These are phyloP conservation scores for Suricata suricatta DNA, from an alignment of 2,113 vertebrate genomes.

Conservation along the genomic window DNA sequence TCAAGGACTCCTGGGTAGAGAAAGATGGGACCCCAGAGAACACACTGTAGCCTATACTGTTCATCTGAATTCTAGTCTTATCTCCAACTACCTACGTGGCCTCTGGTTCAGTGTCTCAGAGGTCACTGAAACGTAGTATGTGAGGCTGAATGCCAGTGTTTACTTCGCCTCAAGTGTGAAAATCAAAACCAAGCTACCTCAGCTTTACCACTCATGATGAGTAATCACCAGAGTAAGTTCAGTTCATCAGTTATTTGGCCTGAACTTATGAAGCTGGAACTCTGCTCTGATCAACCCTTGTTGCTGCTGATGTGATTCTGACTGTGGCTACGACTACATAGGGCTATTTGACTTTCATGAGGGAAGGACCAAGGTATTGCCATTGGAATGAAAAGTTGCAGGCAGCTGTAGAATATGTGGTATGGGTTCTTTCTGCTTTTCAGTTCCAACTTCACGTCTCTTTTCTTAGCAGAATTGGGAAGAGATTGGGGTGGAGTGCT, in stretches of 20 bases:
- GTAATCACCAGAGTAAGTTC: not conserved
- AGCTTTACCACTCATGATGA: not conserved
- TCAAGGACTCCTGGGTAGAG: not conserved
- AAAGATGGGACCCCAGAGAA: too few species aligned
- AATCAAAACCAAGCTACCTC: not conserved
- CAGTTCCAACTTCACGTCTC: not conserved
- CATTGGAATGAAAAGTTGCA: not conserved
- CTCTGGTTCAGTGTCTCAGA: not conserved
- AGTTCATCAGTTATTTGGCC: not conserved
- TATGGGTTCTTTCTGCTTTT: not conserved
- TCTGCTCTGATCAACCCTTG: not conserved
- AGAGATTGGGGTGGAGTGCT: not conserved
- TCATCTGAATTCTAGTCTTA: not conserved
- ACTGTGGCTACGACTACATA: not conserved
- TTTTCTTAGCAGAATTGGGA: not conserved
- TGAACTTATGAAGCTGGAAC: not conserved
- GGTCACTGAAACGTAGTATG: not conserved
- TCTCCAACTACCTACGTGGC: not conserved
- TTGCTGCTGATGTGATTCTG: not conserved
- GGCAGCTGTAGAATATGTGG: not conserved
- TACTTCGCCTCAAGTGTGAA: not conserved
- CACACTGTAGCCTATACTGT: not conserved
- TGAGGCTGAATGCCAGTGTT: not conserved
- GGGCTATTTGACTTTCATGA: not conserved
- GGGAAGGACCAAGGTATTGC: not conserved